Conservation (phyloP, 2,797 vertebrate species). For the Tangara arthus region DNA sequence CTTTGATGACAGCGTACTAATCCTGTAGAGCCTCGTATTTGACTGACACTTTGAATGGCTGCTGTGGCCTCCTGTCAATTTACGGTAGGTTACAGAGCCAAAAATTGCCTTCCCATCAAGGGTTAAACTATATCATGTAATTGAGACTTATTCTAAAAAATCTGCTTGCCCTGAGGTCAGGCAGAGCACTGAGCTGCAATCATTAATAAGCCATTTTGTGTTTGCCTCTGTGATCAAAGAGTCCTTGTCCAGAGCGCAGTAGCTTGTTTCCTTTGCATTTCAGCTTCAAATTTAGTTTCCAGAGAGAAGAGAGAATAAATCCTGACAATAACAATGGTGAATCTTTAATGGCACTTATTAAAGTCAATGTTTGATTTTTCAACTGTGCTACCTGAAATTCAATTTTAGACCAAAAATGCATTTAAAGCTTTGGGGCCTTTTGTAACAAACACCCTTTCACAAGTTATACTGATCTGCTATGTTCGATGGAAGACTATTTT, state of each 20-base stretch:
- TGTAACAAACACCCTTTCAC: slow-evolving; percentile 53
- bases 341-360: slow-evolving; percentile 64
- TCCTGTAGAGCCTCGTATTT: background rate
- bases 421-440: slow-evolving; percentile 60
- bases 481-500: slow-evolving; percentile 39
- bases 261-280: slow-evolving; percentile 51
- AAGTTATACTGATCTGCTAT: background rate
- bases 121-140: slow-evolving; percentile 36
- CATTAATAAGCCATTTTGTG: slow-evolving; percentile 64
- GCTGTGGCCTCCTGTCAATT: background rate
- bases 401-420: slow-evolving; percentile 54
- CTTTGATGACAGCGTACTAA: fast-evolving
- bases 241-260: background rate
- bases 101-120: slow-evolving; percentile 12
- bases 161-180: slow-evolving; percentile 39
- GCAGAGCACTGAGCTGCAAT: slow-evolving; percentile 30
- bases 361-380: slow-evolving; percentile 59
- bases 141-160: slow-evolving; percentile 23
- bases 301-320: slow-evolving; percentile 58
- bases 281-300: slow-evolving; percentile 48
- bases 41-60: background rate
- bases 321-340: slow-evolving; percentile 50
- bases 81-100: background rate
- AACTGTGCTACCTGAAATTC: slow-evolving; percentile 56
- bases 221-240: slow-evolving; percentile 66